These are phyloP conservation scores for Phenganax marumi DNA, from an alignment of 92 coral and sea anemone species.

Conservation along the genomic window DNA sequence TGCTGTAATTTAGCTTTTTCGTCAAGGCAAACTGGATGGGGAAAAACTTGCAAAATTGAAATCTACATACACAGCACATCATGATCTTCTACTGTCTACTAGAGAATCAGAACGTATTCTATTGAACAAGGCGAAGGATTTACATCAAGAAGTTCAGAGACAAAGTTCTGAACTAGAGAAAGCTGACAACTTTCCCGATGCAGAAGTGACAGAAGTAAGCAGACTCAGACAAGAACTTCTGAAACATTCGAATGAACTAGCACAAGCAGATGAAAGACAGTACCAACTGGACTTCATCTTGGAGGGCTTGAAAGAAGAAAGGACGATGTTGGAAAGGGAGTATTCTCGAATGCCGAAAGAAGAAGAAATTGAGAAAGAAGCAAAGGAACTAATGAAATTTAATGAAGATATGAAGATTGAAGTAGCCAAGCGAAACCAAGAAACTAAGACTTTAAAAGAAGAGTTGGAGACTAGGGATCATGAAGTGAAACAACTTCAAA, in stretches of 20 bases:
- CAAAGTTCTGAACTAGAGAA: conserved; percentile 87
- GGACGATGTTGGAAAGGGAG: conserved; percentile 85
- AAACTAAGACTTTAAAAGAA: conserved; percentile 78
- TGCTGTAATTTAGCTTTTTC: conserved; percentile 63
- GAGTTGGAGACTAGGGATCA: conserved; percentile 77
- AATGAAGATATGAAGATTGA: conserved; percentile 82
- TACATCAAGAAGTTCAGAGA: conserved; percentile 93
- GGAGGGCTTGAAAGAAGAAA: conserved; percentile 90
- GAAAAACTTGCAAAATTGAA: conserved; percentile 93
- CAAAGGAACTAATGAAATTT: conserved; percentile 79
- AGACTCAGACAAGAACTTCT: conserved; percentile 93
- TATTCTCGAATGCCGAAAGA: conserved; percentile 97
- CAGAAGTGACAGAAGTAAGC: conserved; percentile 88
- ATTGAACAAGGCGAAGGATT: conserved; percentile 85
- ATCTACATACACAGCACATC: conserved; percentile 90
- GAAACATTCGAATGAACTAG: conserved; percentile 91
- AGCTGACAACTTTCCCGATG: conserved; percentile 96
- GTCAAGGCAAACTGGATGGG: conserved; percentile 88
- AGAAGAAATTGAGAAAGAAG: conserved; percentile 93
- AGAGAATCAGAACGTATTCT: conserved; percentile 84
- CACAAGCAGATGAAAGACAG: conserved; percentile 99
- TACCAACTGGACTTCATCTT: conserved; percentile 89
- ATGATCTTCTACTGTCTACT: conserved; percentile 79
- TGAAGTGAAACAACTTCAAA: conserved; percentile 69
- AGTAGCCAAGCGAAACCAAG: conserved; percentile 87